These are phyloP conservation scores for Halcyon badia DNA, from an alignment of 2,797 vertebrate species.

Conservation along the genomic window DNA sequence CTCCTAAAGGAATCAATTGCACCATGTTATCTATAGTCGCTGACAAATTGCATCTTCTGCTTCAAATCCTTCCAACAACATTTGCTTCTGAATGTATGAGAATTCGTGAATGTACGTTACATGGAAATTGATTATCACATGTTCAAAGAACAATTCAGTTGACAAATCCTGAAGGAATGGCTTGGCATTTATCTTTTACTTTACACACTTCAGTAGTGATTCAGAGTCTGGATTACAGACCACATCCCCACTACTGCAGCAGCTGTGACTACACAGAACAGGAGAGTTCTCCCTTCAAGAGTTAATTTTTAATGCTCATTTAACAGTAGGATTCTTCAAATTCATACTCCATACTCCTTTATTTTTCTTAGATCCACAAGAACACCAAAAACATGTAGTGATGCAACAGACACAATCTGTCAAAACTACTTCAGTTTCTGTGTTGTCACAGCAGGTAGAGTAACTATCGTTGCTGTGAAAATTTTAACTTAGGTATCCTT, in stretches of 20 bases:
- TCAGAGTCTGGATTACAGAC: neutral
- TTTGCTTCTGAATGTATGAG: neutral
- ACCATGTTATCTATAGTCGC: neutral
- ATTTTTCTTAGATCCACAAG: neutral
- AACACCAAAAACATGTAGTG: neutral
- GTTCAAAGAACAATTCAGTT: neutral
- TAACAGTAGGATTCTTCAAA: neutral
- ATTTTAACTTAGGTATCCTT: neutral
- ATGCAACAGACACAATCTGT: neutral
- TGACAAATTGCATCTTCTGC: neutral
- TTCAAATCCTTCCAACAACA: neutral
- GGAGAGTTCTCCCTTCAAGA: neutral
- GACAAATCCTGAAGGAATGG: neutral
- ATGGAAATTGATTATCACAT: neutral
- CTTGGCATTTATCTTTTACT: neutral
- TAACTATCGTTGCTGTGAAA: neutral
- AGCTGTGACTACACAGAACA: neutral
- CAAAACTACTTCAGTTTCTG: neutral
- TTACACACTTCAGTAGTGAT: neutral
- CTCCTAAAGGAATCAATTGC: neutral
- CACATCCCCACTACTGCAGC: neutral
- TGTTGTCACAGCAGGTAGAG: neutral
- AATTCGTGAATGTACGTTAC: neutral
- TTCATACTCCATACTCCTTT: neutral
- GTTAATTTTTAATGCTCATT: neutral